Evolutionary conservation across 2,888 invertebrate genomes (phyloP).

Genomic region (Drosophila pseudotalamancana): DNA sequence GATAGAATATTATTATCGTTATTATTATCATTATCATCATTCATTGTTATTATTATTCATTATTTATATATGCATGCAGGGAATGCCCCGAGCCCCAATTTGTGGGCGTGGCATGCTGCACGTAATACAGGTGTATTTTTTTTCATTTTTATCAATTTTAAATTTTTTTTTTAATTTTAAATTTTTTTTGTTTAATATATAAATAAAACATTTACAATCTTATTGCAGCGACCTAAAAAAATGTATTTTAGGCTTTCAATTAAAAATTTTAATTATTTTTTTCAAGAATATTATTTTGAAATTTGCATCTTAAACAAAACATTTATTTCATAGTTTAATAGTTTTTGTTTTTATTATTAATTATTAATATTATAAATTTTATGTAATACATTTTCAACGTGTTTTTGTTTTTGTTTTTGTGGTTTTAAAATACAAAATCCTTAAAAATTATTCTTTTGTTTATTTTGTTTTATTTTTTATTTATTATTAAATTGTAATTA

Average conservation of each 20-base stretch:
- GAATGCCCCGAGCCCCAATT: constrained; percentile 24
- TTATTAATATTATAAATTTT: constrained; percentile 56
- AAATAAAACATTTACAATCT: constrained; percentile 82
- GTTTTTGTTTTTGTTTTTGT: constrained; percentile 41
- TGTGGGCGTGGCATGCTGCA: constrained; percentile 56
- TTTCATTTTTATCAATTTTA: constrained; percentile 11
- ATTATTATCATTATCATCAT: constrained; percentile 11
- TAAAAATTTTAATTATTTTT: constrained; percentile 5
- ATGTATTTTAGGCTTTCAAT: constrained; percentile 9
- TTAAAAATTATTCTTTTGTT: constrained; percentile 48
- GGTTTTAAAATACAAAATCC: constrained; percentile 74
- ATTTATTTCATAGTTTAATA: constrained; percentile 59
- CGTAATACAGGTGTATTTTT: constrained; percentile 60
- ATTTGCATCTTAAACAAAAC: constrained; percentile 76
- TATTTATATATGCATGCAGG: constrained; percentile 50
- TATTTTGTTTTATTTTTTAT: constrained; percentile 21
- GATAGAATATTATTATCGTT: constrained; percentile 40
- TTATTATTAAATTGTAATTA: constrained; percentile 70
- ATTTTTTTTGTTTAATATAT: constrained; percentile 54
- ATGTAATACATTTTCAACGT: constrained; percentile 79
- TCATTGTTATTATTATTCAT: constrained; percentile 24
- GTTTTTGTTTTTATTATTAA: constrained; percentile 53
- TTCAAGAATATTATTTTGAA: constrained; percentile 23
- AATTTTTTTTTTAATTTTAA: constrained; percentile 22
- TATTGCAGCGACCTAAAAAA: constrained; percentile 71